Percentiles rank a stretch among this genome's conserved stretches.
Conservation (phyloP, 2,888 invertebrate genomes). For the Dugesia japonica region DNA sequence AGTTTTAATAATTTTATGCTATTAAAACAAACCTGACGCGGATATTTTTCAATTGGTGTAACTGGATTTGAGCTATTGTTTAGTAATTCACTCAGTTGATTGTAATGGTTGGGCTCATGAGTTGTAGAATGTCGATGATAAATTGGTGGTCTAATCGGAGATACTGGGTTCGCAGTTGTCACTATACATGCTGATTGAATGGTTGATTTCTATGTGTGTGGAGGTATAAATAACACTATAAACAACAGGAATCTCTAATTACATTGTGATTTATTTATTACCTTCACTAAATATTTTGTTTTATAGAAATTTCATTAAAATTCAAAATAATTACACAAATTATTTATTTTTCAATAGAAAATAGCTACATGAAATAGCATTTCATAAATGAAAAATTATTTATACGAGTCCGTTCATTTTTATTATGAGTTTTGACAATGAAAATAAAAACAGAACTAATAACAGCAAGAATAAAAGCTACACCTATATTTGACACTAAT, state of each 20-base stretch:
- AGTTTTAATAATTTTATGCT: background rate
- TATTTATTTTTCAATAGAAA: too few relatives aligned
- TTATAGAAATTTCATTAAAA: too few relatives aligned
- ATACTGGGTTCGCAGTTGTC: background rate
- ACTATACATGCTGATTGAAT: constrained; percentile 4
- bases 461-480: too few relatives aligned
- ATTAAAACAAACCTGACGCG: constrained; percentile 15
- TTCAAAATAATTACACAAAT: too few relatives aligned
- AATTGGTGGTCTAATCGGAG: background rate
- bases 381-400: too few relatives aligned
- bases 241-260: constrained; percentile 1
- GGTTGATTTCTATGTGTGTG: background rate
- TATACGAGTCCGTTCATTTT: too few relatives aligned
- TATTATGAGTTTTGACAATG: too few relatives aligned
- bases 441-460: too few relatives aligned
- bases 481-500: too few relatives aligned
- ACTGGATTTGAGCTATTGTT: background rate
- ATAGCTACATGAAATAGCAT: too few relatives aligned
- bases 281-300: too few relatives aligned
- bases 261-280: background rate
- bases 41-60: background rate
- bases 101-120: background rate
- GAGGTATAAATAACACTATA: background rate
- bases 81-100: background rate
- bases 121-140: constrained; percentile 20